phyloP scores from a whole-genome alignment of 2,113 vertebrate genomes.

The Macaca fascicularis region DNA sequence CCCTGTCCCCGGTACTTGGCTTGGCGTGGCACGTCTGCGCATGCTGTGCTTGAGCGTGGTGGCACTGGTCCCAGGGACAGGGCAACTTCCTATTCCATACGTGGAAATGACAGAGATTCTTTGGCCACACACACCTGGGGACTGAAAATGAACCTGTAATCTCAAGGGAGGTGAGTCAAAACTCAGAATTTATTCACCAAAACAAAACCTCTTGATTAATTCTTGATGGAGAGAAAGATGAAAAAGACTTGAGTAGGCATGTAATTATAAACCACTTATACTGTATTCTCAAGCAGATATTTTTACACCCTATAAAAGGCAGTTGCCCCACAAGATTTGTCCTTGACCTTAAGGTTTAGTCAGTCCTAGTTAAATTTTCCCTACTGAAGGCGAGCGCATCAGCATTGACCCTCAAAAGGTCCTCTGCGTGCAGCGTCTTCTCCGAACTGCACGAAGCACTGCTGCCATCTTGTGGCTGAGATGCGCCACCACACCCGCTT shows the following conservation, averaged over 20 bases:
- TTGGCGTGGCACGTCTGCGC: accelerated
- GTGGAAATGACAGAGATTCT: not conserved
- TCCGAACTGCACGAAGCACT: not conserved
- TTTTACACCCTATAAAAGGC: not conserved
- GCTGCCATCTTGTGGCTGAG: not conserved
- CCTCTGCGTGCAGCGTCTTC: accelerated
- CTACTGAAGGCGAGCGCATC: too few relatives aligned
- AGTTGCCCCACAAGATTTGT: not conserved
- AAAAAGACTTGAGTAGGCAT: not conserved
- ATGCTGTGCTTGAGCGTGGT: not conserved
- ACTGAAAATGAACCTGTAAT: not conserved
- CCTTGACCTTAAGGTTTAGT: not conserved
- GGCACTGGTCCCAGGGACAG: accelerated
- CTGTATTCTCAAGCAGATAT: not conserved
- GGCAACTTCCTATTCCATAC: not conserved
- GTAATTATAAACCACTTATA: not conserved
- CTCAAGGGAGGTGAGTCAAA: not conserved
- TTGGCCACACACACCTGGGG: not conserved
- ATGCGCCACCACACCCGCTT: not conserved
- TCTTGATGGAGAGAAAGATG: not conserved
- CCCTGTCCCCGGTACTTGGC: not conserved
- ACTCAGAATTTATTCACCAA: not conserved
- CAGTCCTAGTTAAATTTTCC: too few relatives aligned
- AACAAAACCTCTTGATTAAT: not conserved
- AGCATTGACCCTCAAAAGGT: too few relatives aligned